phyloP scores from a whole-genome alignment of 2,113 vertebrate species.

The Microcebus griseorufus region DNA sequence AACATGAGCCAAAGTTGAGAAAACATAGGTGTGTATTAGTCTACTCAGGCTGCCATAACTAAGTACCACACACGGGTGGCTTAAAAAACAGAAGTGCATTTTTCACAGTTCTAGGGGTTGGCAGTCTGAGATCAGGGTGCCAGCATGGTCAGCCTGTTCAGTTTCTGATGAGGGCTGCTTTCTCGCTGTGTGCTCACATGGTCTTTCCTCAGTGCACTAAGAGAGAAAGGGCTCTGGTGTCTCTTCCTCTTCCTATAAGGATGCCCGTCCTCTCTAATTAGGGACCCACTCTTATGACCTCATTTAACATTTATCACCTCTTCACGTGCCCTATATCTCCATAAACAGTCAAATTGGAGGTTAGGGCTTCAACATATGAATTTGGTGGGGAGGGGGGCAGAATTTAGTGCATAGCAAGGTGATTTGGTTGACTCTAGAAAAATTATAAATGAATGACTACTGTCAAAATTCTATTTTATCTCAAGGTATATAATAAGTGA shows the following conservation, averaged over 20 bases:
- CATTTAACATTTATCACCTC: neutral
- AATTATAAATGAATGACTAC: neutral
- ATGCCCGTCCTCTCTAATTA: no score
- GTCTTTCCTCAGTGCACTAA: neutral
- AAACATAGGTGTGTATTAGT: neutral
- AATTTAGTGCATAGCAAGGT: neutral
- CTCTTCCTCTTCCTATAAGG: neutral
- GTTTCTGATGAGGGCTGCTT: neutral
- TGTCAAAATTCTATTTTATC: neutral
- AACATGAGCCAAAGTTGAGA: neutral
- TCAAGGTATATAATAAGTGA: neutral
- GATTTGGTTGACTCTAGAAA: neutral
- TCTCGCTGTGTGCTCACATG: neutral
- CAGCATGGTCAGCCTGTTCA: no score
- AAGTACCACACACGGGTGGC: neutral
- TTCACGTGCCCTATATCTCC: neutral
- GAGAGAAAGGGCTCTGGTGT: neutral
- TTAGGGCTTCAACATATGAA: neutral
- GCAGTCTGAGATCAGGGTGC: no score
- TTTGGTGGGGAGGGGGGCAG: neutral
- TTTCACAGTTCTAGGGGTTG: neutral
- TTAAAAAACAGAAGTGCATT: neutral
- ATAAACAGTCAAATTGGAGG: neutral
- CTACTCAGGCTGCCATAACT: no score
- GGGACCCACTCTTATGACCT: neutral